These are phyloP conservation scores for Cyphomyrus plagiostoma DNA, from an alignment of 2,113 vertebrate species.

Conservation along the genomic window DNA sequence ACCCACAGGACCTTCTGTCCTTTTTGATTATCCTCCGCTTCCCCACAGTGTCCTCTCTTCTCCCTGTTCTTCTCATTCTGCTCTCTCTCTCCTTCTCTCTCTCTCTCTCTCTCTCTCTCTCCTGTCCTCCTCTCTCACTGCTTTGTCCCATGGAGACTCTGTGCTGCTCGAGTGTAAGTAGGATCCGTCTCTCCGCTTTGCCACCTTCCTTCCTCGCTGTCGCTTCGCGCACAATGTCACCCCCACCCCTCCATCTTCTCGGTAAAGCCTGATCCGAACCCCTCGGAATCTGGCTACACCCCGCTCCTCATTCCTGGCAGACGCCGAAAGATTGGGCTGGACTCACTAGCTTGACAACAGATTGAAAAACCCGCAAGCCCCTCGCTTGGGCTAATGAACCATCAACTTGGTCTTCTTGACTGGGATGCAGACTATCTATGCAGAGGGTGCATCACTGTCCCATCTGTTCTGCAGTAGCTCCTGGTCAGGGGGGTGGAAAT, in stretches of 20 bases:
- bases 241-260: background rate
- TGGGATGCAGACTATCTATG: background rate
- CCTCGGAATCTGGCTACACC: background rate
- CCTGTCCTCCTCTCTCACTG: conserved; percentile 24
- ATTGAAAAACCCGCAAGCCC: background rate
- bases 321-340: background rate
- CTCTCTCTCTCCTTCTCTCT: background rate
- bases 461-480: background rate
- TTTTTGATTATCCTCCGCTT: background rate
- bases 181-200: conserved; percentile 54
- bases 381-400: background rate
- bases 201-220: conserved; percentile 40
- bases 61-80: background rate
- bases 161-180: conserved; percentile 99
- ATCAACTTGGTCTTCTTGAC: background rate
- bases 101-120: conserved; percentile 23
- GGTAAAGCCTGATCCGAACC: background rate
- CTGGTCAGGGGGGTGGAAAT: background rate
- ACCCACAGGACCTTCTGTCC: background rate
- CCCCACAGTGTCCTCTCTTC: background rate
- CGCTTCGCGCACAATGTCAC: conserved; percentile 38
- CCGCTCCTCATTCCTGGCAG: background rate
- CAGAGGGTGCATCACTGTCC: background rate
- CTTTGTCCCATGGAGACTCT: conserved; percentile 92
- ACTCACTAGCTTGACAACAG: background rate